phyloP scores from a whole-genome alignment of 2,113 vertebrate species.

The Seriola aureovittata region DNA sequence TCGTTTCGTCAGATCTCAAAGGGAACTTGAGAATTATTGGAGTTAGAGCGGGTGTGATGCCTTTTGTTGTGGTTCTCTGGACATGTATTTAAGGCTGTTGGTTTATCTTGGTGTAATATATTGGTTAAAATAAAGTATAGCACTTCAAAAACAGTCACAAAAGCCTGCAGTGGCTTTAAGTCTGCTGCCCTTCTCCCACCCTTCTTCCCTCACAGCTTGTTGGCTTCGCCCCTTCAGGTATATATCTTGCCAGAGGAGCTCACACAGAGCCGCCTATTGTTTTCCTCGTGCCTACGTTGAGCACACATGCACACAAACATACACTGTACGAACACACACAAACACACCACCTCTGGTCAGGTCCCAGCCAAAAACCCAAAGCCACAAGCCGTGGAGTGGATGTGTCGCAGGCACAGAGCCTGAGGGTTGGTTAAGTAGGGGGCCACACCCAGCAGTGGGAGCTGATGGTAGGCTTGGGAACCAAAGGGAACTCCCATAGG shows the following conservation, averaged over 20 bases:
- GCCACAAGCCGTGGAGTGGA: constrained; percentile 43
- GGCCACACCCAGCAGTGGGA: constrained; percentile 69
- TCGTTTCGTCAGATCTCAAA: neutral
- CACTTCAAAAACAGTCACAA: neutral
- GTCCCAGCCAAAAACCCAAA: constrained; percentile 36
- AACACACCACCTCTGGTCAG: constrained; percentile 17
- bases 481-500: constrained; percentile 68
- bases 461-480: constrained; percentile 44
- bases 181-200: constrained; percentile 23
- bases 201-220: constrained; percentile 14
- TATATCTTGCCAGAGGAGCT: constrained; percentile 46
- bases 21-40: constrained; percentile 1
- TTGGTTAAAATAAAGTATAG: neutral
- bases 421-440: constrained; percentile 30
- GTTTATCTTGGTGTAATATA: neutral
- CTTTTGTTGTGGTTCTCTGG: constrained; percentile 5
- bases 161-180: neutral
- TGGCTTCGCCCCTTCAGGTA: constrained; percentile 51
- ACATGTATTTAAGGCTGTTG: neutral
- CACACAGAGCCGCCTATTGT: constrained; percentile 65
- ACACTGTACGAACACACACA: neutral
- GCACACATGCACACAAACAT: neutral
- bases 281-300: constrained; percentile 6
- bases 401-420: constrained; percentile 22
- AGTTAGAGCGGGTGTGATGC: neutral